Percentiles rank a stretch among this genome's conserved stretches.
phyloP scores from a whole-genome alignment of 2,888 invertebrate species.

The Girardia tigrina region DNA sequence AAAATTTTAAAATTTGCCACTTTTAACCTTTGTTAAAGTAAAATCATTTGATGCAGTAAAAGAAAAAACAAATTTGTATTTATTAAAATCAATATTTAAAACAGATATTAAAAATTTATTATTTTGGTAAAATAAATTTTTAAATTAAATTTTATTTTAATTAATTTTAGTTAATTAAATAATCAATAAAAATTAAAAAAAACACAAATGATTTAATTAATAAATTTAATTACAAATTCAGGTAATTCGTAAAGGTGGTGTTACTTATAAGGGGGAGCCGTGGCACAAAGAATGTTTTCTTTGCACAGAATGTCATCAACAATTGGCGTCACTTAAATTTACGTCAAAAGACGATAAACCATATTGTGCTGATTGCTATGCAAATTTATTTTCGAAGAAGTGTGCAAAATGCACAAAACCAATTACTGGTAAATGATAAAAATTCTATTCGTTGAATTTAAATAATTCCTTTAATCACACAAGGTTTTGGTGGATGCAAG shows the following conservation, averaged over 20 bases:
- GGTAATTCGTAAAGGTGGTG: constrained; percentile 99
- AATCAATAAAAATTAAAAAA: no score
- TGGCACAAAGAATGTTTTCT: constrained; percentile 99
- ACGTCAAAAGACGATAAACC: constrained; percentile 96
- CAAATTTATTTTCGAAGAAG: constrained; percentile 90
- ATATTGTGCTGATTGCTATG: constrained; percentile 97
- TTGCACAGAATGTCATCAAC: constrained; percentile 86
- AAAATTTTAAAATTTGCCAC: no score
- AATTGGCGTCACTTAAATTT: constrained; percentile 92
- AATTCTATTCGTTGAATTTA: not conserved
- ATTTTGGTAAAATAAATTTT: no score
- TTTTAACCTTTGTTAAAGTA: no score
- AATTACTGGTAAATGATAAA: constrained; percentile 66
- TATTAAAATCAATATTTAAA: no score
- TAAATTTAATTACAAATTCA: constrained; percentile 59
- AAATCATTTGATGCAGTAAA: no score
- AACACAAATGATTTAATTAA: not conserved
- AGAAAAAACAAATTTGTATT: no score
- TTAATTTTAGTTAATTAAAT: no score
- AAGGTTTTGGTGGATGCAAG: constrained; percentile 81
- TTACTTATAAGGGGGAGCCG: constrained; percentile 53
- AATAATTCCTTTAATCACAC: not conserved
- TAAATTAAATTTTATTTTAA: no score
- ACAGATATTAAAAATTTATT: no score
- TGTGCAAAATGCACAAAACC: constrained; percentile 93